These are phyloP conservation scores for Lepidonotus clava DNA, from an alignment of 2,888 invertebrate genomes.

Conservation along the genomic window DNA sequence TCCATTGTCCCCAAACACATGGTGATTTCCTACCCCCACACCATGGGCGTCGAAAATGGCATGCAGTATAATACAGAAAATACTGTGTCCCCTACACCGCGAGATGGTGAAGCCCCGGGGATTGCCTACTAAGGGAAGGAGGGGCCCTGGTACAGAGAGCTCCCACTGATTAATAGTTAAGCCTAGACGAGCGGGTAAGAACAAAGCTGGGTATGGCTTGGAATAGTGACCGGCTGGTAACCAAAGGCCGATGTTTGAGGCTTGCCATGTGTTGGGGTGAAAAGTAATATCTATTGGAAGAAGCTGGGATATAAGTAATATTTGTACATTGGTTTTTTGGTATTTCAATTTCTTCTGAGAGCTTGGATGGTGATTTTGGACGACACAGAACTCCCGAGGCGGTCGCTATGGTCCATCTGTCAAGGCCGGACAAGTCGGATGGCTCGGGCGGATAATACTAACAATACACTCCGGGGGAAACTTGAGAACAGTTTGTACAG, in stretches of 20 bases:
- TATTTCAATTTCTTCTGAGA: no score
- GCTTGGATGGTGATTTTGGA: no score
- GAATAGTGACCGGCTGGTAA: background rate
- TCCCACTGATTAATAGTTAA: background rate
- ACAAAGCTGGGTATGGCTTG: background rate
- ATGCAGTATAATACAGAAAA: background rate
- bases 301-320: no score
- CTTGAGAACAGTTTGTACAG: no score
- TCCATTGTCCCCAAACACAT: conserved; percentile 27
- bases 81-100: background rate
- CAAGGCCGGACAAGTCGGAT: background rate
- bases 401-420: background rate
- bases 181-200: conserved; percentile 11
- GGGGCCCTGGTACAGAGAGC: no score
- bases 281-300: no score
- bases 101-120: background rate
- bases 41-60: conserved; percentile 8
- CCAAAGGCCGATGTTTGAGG: background rate
- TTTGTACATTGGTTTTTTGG: no score
- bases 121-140: no score
- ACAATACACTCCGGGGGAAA: no score
- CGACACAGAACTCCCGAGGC: no score
- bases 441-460: conserved; percentile 19
- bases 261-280: conserved; percentile 17
- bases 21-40: conserved; percentile 23